A percentile compares a stretch with the other conserved stretches of the same genome.
Conservation (phyloP, 2,888 invertebrate species). For the Nysson spinosus region DNA sequence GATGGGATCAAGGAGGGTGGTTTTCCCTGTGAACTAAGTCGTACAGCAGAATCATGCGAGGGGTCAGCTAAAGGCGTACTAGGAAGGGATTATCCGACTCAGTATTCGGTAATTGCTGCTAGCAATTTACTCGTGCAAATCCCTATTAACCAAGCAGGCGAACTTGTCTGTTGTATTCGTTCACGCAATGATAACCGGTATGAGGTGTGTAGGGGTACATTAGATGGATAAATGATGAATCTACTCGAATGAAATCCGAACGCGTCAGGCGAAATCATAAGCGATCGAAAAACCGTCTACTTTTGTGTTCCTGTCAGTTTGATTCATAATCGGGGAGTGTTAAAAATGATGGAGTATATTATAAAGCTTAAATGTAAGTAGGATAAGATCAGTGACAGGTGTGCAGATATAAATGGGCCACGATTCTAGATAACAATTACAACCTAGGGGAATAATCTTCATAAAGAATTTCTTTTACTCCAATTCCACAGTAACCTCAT, state of each 20-base stretch:
- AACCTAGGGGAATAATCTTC: no score
- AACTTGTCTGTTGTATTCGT: constrained; percentile 49
- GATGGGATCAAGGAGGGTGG: constrained; percentile 53
- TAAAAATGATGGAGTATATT: no score
- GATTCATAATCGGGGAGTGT: constrained; percentile 1
- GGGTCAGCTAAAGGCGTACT: constrained; percentile 60
- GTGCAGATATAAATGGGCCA: no score
- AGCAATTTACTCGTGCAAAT: constrained; percentile 71
- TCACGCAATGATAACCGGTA: constrained; percentile 23
- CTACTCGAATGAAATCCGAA: constrained; percentile 20
- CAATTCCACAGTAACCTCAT: no score
- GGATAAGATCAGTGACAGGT: constrained; percentile 5
- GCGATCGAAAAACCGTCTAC: constrained; percentile 16
- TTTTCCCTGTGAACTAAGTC: constrained; percentile 64
- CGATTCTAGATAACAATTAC: no score
- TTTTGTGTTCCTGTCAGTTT: constrained; percentile 14
- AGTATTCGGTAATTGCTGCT: constrained; percentile 71
- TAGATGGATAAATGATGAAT: constrained; percentile 31
- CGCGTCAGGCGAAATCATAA: constrained; percentile 20
- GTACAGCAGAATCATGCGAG: constrained; percentile 49
- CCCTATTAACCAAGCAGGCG: constrained; percentile 66
- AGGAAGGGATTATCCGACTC: constrained; percentile 67
- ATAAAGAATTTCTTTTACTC: no score
- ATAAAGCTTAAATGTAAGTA: no score
- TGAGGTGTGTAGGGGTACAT: constrained; percentile 18